Evolutionary conservation across 2,797 vertebrate species (phyloP), one percentile per base, ranked within the genome.

Genomic region (Danio tinwini): DNA sequence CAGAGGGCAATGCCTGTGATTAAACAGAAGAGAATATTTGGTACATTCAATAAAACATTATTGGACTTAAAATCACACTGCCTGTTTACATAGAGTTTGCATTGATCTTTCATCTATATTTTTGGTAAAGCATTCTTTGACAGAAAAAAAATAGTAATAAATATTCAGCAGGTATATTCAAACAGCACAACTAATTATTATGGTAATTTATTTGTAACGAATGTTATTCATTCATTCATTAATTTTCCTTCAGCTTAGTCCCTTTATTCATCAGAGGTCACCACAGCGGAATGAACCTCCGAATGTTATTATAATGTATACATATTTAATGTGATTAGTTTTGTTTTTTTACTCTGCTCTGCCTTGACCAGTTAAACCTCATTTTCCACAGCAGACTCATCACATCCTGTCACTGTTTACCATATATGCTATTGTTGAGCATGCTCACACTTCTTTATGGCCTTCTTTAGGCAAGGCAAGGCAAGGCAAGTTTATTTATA

Each of bases 361-460:
- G 14, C 19, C 47, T 19, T 61, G 42, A 29, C 55, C 13, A 37
- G 14, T 73, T 21, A 59, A 59, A 37, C 70, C 56, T 49, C 21
- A 61, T 74, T 61, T 74, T 39, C 14, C 70, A 73, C 44, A 17
- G 29, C 6, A 49, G 19, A 37, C 12, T 13, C 5, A 4, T 50
- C 13, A 68, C 21, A 68, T 68, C 65, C 65, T 67, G 64, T 67
- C 14, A 12, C 49, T 50, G 29, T 29, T 29, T 29, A 29, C 29
- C 29, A 29, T 29, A n/a, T n/a, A n/a, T n/a, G n/a, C n/a, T n/a
- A 29, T 29, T 29, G 29, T 29, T 29, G 29, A 29, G 29, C 29
- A 29, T 29, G 29, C 29, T 1, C 29, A 29, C 29, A 29, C 29
- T 29, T 29, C 3, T 29, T 29, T 29, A 29, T 29, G 29, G 29